Percentiles rank a stretch among this genome's conserved stretches.
phyloP scores from a whole-genome alignment of 2,797 vertebrate genomes.

The Aldrovandia affinis region DNA sequence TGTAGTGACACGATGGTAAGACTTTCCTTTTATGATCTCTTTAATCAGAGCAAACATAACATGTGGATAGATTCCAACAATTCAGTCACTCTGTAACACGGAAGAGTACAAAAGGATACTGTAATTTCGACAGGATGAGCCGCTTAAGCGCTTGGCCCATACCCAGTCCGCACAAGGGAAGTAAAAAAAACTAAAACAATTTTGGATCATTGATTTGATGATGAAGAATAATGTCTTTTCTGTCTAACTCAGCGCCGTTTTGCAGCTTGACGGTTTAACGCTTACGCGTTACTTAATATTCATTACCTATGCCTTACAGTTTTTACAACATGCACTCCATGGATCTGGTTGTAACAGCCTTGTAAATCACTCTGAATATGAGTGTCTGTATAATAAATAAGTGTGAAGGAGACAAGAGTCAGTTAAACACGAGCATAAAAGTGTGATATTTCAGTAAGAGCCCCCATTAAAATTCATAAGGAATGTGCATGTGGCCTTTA shows the following conservation, averaged over 20 bases:
- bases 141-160: background rate
- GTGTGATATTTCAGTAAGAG: conserved; percentile 18
- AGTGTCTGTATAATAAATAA: background rate
- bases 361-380: background rate
- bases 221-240: background rate
- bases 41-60: conserved; percentile 51
- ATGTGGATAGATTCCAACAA: conserved; percentile 29
- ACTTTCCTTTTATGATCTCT: conserved; percentile 39
- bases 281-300: background rate
- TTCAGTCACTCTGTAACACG: background rate
- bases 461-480: background rate
- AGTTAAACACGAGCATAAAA: background rate
- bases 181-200: background rate
- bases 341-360: background rate
- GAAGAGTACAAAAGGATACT: background rate
- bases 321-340: background rate
- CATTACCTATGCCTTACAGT: background rate
- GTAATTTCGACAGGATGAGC: conserved; percentile 16
- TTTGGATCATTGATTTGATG: background rate
- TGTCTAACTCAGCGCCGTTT: too few species aligned
- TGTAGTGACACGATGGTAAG: conserved; percentile 49
- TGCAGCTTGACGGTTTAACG: background rate
- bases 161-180: background rate
- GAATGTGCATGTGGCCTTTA: conserved; percentile 5
- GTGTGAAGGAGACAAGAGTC: background rate